Evolutionary conservation across 2,113 vertebrate species (phyloP).

Genomic region (Rynchops niger): DNA sequence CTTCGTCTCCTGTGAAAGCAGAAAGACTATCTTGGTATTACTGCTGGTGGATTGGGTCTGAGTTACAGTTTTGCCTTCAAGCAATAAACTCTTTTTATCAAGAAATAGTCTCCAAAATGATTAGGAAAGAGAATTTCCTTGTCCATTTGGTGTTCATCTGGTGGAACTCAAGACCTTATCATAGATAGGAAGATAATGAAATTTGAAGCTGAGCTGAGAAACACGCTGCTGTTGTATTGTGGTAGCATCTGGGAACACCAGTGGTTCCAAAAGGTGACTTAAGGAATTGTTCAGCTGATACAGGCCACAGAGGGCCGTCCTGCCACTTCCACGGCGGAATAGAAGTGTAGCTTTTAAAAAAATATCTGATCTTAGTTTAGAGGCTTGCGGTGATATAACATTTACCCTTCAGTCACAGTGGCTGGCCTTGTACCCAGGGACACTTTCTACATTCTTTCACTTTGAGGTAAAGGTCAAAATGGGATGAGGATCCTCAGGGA

Average conservation of each 20-base stretch:
- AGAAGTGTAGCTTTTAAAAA: background rate
- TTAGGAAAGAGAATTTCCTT: background rate
- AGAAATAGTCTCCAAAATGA: background rate
- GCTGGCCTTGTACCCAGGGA: background rate
- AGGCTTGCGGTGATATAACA: background rate
- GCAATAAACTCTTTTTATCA: background rate
- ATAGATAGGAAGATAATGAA: background rate
- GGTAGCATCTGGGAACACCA: background rate
- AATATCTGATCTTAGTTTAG: background rate
- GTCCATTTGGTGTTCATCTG: background rate
- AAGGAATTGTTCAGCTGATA: background rate
- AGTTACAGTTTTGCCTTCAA: background rate
- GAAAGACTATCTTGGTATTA: background rate
- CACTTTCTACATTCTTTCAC: background rate
- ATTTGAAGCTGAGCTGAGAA: background rate
- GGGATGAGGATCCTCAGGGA: background rate
- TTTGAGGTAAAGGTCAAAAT: background rate
- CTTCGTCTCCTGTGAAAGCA: background rate
- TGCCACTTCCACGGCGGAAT: accelerated
- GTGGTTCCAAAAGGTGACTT: background rate
- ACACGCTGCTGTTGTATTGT: accelerated
- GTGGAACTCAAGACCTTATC: background rate
- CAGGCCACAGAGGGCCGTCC: background rate
- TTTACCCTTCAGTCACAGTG: background rate
- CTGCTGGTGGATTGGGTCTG: background rate